Percentiles rank a stretch among this genome's conserved stretches.
Evolutionary conservation across 2,797 vertebrate species (phyloP).

Genomic region (Pachyuromys duprasi): DNA sequence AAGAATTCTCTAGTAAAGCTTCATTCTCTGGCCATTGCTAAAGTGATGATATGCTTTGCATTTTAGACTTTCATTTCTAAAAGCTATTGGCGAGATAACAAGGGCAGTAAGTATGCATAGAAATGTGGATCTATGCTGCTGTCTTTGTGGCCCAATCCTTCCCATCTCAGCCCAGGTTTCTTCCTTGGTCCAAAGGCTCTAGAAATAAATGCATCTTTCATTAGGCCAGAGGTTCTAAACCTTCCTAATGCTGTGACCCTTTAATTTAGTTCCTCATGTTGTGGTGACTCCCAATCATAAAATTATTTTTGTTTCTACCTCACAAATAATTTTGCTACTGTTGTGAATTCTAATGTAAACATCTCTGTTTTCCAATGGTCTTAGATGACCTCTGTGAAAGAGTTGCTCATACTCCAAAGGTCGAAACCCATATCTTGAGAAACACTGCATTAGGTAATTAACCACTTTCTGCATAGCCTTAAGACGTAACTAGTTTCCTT

Average conservation of each 20-base stretch:
- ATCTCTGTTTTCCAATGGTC: background rate
- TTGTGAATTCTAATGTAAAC: background rate
- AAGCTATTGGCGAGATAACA: background rate
- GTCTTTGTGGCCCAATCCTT: background rate
- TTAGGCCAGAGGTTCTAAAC: background rate
- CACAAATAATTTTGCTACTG: background rate
- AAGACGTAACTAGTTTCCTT: conserved; percentile 14
- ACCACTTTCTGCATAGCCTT: background rate
- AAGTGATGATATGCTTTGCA: background rate
- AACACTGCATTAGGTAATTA: background rate
- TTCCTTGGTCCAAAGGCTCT: conserved; percentile 1
- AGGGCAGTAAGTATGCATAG: background rate
- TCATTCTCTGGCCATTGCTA: background rate
- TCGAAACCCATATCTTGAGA: background rate
- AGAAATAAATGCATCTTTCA: conserved; percentile 48
- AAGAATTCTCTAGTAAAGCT: conserved; percentile 16
- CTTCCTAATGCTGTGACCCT: background rate
- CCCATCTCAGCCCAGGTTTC: background rate
- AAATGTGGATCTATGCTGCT: background rate
- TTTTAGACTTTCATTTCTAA: conserved; percentile 45
- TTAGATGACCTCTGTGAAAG: too few species aligned
- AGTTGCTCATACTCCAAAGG: too few species aligned
- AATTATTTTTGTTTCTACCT: background rate
- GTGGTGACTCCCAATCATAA: background rate
- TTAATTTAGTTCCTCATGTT: background rate